Evolutionary conservation across 2,888 invertebrate genomes (phyloP).

Genomic region (Parelbella ahira): DNA sequence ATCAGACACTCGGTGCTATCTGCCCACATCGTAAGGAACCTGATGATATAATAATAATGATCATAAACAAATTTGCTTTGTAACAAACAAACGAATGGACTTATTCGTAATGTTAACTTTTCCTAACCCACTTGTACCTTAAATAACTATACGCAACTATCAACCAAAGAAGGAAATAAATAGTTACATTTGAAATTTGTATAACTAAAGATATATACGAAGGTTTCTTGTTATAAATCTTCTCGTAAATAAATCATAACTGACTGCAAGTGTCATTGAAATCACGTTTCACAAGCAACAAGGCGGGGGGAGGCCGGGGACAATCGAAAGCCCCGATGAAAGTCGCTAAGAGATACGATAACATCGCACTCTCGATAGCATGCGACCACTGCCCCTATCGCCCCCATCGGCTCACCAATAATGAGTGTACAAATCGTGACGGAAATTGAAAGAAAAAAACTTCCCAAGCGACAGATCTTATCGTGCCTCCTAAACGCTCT

Average conservation of each 20-base stretch:
- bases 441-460: slow-evolving; percentile 80
- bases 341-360: slow-evolving; percentile 74
- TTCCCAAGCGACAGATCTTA: slow-evolving; percentile 77
- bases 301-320: slow-evolving; percentile 50
- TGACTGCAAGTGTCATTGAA: slow-evolving; percentile 57
- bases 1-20: too few species aligned
- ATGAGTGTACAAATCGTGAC: slow-evolving; percentile 79
- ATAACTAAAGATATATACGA: too few species aligned
- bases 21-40: too few species aligned
- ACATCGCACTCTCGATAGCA: slow-evolving; percentile 65
- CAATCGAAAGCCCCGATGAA: slow-evolving; percentile 72
- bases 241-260: slow-evolving; percentile 64
- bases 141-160: too few species aligned
- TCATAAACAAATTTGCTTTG: too few species aligned
- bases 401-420: slow-evolving; percentile 75
- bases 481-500: slow-evolving; percentile 75
- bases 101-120: too few species aligned
- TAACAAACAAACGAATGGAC: too few species aligned
- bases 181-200: too few species aligned
- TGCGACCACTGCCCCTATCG: slow-evolving; percentile 77
- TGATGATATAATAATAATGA: too few species aligned
- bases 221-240: slow-evolving; percentile 40
- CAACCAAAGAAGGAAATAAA: too few species aligned
- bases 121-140: too few species aligned
- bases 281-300: slow-evolving; percentile 59